A percentile compares a stretch with the other conserved stretches of the same genome.
phyloP scores from a whole-genome alignment of 2,113 vertebrate genomes.

The Aptenodytes patagonicus region DNA sequence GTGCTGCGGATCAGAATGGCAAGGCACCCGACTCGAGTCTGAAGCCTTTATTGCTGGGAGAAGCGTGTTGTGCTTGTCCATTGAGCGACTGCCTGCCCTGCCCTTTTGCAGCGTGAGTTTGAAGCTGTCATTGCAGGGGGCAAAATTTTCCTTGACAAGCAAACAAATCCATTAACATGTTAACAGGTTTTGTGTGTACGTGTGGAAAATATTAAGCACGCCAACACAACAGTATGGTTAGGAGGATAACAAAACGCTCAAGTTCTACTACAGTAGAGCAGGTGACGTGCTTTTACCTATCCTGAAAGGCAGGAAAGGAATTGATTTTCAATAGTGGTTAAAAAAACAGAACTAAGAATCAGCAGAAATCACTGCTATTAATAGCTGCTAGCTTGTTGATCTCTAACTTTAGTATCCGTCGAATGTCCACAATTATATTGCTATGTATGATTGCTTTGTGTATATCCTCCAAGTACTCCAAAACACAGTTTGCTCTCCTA shows the following conservation, averaged over 20 bases:
- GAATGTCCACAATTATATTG: neutral
- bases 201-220: slow-evolving; percentile 1
- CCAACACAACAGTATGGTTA: neutral
- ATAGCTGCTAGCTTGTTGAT: neutral
- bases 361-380: neutral
- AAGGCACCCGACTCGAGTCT: neutral
- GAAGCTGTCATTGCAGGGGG: slow-evolving; percentile 44
- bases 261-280: neutral
- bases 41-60: neutral
- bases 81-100: neutral
- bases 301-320: neutral
- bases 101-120: slow-evolving; percentile 14
- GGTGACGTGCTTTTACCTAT: neutral
- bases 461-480: neutral
- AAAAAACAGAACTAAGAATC: neutral
- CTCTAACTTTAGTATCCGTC: slow-evolving; percentile 18
- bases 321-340: neutral
- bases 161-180: slow-evolving; percentile 54
- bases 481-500: slow-evolving; percentile 23
- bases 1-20: neutral
- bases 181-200: slow-evolving; percentile 4
- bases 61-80: neutral
- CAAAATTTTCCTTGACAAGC: slow-evolving; percentile 45
- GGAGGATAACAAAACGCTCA: neutral
- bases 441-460: slow-evolving; percentile 23